Evolutionary conservation across 2,113 vertebrate genomes (phyloP).

Genomic region (Helogale parvula): DNA sequence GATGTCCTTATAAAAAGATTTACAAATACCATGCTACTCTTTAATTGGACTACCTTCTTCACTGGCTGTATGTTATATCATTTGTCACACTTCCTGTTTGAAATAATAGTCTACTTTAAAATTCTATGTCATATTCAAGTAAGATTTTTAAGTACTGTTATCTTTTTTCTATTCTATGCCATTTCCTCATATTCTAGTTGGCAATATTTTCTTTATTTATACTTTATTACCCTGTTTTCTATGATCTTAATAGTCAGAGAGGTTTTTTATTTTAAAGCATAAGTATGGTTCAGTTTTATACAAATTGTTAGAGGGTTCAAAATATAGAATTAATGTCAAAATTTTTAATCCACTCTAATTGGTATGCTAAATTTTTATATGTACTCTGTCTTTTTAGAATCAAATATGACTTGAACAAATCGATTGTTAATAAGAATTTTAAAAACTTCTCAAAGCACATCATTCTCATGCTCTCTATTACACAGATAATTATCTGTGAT

Average conservation of each 20-base stretch:
- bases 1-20: neutral
- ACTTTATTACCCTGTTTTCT: neutral
- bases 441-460: neutral
- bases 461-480: neutral
- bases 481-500: neutral
- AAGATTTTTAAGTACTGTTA: neutral
- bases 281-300: neutral
- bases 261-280: neutral
- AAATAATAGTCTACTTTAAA: conserved; percentile 5
- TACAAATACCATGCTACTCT: neutral
- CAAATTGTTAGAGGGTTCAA: neutral
- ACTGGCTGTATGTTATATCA: neutral
- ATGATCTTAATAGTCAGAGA: neutral
- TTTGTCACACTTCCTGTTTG: neutral
- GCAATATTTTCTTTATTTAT: neutral
- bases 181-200: neutral
- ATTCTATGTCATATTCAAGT: neutral
- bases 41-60: neutral
- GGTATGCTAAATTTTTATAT: neutral
- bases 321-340: neutral
- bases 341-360: neutral
- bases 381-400: neutral
- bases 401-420: conserved; percentile 18
- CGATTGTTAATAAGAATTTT: neutral
- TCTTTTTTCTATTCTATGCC: neutral